phyloP scores from a whole-genome alignment of 1,140 invertebrate genomes.

The Pogonomyrmex californicus region DNA sequence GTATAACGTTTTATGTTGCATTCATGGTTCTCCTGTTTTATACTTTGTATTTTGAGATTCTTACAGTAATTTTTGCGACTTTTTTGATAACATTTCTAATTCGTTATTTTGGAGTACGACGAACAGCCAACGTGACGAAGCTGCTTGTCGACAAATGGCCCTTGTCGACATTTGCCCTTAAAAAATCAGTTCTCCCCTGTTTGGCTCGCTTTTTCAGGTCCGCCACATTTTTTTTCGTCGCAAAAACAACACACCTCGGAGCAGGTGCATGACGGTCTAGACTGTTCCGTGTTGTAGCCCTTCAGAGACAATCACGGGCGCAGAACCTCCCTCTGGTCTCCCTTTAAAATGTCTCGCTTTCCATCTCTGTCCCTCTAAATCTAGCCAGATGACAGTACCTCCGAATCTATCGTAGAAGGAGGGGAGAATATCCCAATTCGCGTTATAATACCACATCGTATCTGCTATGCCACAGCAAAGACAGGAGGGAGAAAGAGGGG shows the following conservation, averaged over 20 bases:
- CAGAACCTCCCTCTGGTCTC: background rate
- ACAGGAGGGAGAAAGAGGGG: background rate
- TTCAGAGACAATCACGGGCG: conserved; percentile 32
- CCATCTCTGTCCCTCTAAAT: conserved; percentile 15
- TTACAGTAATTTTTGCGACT: background rate
- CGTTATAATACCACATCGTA: background rate
- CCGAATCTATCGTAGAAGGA: conserved; percentile 60
- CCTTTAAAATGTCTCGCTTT: conserved; percentile 16
- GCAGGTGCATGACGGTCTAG: conserved; percentile 57
- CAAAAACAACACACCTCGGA: conserved; percentile 33
- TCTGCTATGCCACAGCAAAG: conserved; percentile 16
- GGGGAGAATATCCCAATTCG: conserved; percentile 21
- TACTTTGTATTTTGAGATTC: background rate
- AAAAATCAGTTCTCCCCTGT: background rate
- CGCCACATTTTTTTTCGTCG: conserved; percentile 2
- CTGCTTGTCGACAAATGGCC: background rate
- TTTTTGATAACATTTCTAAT: background rate
- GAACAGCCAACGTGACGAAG: background rate
- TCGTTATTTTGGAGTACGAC: background rate
- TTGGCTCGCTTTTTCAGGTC: background rate
- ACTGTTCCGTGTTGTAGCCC: conserved; percentile 25
- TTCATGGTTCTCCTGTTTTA: background rate
- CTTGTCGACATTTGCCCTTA: background rate
- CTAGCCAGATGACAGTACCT: conserved; percentile 32
- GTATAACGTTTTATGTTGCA: background rate